Base-by-base conservation (phyloP, 2,888 invertebrate species). In the Busseola fusca region DNA sequence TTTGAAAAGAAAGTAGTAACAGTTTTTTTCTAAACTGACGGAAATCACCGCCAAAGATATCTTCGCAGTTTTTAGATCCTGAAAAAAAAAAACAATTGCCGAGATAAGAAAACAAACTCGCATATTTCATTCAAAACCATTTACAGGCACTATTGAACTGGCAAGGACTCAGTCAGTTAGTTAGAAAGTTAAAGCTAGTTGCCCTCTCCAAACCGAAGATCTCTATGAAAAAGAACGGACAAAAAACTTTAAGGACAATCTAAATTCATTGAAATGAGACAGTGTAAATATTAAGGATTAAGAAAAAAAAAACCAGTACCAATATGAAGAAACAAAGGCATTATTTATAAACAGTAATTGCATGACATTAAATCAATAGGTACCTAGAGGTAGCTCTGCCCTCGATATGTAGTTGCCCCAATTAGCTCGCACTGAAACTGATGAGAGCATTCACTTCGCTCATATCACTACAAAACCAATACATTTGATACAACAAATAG, bases 361-460 rank as follows among this genome's bases (percentile, higher is more conserved):
- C 52, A 40, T 21, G 0, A 25, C 48, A 59, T 57, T 18, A 7
- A 42, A 65, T 54, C 3, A 42, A n/a, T n/a, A n/a, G n/a, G n/a
- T 34, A 42, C 6, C 18, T 30, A 59, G 56, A n/a, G n/a, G n/a
- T n/a, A 48, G 27, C 48, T 27, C 14, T 27, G 40, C 0, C 52
- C 45, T 63, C 34, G 3, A 50, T 58, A 69, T 1, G n/a, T 45
- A 6, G n/a, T 5, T 69, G 69, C 50, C 63, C 76, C 57, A 74
- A 76, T 76, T 76, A 68, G 14, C 56, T 56, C 25, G 42, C n/a
- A 48, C 57, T 71, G 48, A 27, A n/a, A 63, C 34, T 72, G 34
- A 78, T 66, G 63, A 78, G 42, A 72, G 54, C 58, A 50, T 64
- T 76, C 72, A 66, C 66, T 71, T 27, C 37, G 42, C 57, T 37